Evolutionary conservation across 2,888 invertebrate genomes (phyloP), one percentile per base, ranked within the genome.

Genomic region (Allacma fusca): DNA sequence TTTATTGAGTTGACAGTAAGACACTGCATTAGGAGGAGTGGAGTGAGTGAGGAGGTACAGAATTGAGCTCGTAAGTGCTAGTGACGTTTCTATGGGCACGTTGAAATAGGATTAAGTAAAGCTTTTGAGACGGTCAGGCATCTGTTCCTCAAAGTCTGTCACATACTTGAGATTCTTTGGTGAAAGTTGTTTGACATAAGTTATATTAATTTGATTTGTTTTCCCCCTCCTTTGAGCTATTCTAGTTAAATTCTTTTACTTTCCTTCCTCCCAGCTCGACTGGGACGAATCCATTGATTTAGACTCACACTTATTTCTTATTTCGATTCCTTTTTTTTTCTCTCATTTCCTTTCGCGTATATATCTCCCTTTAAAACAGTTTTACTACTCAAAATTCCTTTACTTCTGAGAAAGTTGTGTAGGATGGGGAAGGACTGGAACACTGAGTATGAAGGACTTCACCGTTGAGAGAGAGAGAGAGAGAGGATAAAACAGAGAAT

Each of bases 151-250:
- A 13, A 50, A 50, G 16, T 1, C n/a, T 50, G 9, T 50, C 50
- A 50, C 9, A 50, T 50, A 50, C 19, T 50, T 50, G 50, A 50
- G 50, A 50, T 50, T 50, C 50, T n/a, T n/a, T 5, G 50, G n/a
- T 50, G 50, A 5, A 50, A 5, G 7, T n/a, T 50, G 5, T 16
- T 50, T 50, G 50, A 50, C 50, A 50, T 50, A 16, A 50, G 19
- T 50, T n/a, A n/a, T 50, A 50, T 50, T 50, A 50, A 50, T 50
- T 50, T 50, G 50, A 50, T 50, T 50, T 50, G 50, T 50, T 50
- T 50, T n/a, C n/a, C 50, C 50, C n/a, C n/a, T 50, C 19, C 50
- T 50, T 50, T 50, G 50, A 50, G 16, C 50, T 40, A n/a, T n/a
- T 50, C 50, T n/a, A 50, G 50, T 50, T 50, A 50, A 50, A 50